Conservation (phyloP, 2,113 vertebrate genomes). For the Vidua chalybeata region DNA sequence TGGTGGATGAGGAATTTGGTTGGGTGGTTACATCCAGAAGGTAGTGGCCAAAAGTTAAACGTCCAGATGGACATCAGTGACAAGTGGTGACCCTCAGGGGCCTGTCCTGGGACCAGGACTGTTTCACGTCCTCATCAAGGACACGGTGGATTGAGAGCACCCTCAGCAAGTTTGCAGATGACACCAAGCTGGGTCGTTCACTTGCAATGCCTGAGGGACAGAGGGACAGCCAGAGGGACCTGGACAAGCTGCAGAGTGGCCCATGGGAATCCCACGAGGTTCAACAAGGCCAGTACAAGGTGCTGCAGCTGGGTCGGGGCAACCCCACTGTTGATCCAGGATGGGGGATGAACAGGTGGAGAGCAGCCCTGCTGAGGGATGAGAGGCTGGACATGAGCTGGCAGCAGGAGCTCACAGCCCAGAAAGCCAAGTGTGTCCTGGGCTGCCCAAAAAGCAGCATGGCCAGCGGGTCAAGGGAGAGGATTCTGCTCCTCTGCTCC, state of each 20-base stretch:
- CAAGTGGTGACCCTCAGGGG: not conserved
- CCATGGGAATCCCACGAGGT: not conserved
- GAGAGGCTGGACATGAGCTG: not conserved
- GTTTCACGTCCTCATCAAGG: not conserved
- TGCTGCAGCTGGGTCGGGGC: not conserved
- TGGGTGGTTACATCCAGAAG: not conserved
- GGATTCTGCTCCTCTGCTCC: not conserved
- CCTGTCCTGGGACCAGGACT: not conserved
- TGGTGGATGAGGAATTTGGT: not conserved
- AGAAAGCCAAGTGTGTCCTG: not conserved
- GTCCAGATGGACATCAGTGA: not conserved
- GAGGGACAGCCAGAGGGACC: not conserved
- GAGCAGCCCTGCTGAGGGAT: not conserved
- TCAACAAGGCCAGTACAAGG: not conserved
- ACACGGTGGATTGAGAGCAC: not conserved
- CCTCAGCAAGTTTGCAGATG: not conserved
- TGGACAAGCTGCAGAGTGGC: not conserved
- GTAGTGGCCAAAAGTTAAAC: not conserved
- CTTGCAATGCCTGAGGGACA: not conserved
- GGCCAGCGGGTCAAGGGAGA: not conserved
- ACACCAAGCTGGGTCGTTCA: not conserved
- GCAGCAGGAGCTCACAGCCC: rapidly evolving
- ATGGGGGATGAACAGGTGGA: not conserved
- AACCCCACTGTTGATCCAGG: not conserved
- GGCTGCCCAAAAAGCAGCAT: not conserved